Conservation (phyloP, 2,113 vertebrate species). For the Anguilla rostrata region DNA sequence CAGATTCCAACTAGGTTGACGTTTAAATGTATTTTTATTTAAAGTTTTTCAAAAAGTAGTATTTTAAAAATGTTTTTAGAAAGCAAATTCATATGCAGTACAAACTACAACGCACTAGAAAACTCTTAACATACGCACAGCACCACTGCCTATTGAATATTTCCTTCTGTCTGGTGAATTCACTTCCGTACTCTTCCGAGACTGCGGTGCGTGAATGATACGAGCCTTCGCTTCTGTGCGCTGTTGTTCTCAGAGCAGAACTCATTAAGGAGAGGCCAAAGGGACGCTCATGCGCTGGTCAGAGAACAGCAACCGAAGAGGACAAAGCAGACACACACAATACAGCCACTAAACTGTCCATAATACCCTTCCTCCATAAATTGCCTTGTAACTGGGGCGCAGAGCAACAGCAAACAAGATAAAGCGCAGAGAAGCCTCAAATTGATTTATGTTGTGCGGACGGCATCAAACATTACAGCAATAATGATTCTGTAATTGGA, state of each 20-base stretch:
- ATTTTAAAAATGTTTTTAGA: too few relatives aligned
- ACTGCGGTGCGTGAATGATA: background rate
- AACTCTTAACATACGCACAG: background rate
- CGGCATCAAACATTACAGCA: conserved; percentile 37
- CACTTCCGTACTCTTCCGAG: background rate
- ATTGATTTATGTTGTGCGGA: conserved; percentile 35
- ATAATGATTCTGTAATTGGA: conserved; percentile 50
- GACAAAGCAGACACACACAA: background rate
- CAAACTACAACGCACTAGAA: background rate
- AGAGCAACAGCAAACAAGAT: background rate
- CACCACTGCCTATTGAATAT: background rate
- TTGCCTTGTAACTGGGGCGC: background rate
- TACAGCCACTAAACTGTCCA: background rate
- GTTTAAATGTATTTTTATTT: too few relatives aligned
- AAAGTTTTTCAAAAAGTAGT: too few relatives aligned
- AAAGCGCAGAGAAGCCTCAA: conserved; percentile 1
- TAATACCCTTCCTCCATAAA: background rate
- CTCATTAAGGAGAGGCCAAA: background rate
- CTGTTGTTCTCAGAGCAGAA: background rate
- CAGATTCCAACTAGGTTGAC: too few relatives aligned
- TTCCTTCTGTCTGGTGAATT: background rate
- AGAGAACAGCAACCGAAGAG: background rate
- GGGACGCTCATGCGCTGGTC: background rate
- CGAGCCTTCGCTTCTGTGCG: background rate
- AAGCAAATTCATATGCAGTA: too few relatives aligned